These are phyloP conservation scores for Melitaea athalia DNA, from an alignment of 2,888 invertebrate species.

Conservation along the genomic window DNA sequence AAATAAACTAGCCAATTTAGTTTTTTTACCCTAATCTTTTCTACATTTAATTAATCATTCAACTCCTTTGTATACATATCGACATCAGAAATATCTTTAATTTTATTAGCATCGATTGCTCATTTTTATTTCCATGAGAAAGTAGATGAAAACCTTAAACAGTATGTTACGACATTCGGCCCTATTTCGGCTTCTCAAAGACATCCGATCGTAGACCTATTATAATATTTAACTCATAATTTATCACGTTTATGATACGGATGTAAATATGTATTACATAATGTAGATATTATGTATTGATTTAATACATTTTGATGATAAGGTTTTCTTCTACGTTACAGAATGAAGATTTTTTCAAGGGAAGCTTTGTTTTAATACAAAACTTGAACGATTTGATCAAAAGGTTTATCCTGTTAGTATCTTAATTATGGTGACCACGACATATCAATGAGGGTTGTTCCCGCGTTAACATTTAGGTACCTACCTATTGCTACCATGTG, in stretches of 20 bases:
- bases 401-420: too few species aligned
- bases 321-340: neutral
- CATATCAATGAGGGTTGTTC: too few species aligned
- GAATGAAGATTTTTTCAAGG: too few species aligned
- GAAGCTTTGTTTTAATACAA: too few species aligned
- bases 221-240: conserved; percentile 12
- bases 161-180: conserved; percentile 1
- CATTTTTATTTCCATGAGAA: neutral
- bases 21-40: too few species aligned
- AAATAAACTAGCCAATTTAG: too few species aligned
- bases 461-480: too few species aligned
- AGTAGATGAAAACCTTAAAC: neutral
- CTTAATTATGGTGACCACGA: too few species aligned
- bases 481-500: too few species aligned
- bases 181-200: conserved; percentile 7
- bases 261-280: conserved; percentile 12
- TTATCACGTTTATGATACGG: conserved; percentile 12
- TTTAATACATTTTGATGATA: neutral
- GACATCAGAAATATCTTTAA: neutral
- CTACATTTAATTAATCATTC: too few species aligned
- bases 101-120: neutral
- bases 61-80: neutral
- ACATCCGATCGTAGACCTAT: conserved; percentile 4
- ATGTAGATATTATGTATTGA: conserved; percentile 12
- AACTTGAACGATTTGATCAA: too few species aligned